Percentiles rank a stretch among this genome's conserved stretches.
These are phyloP conservation scores for Melanotaenia parkinsoni DNA, from an alignment of 2,797 vertebrate genomes.

Conservation along the genomic window DNA sequence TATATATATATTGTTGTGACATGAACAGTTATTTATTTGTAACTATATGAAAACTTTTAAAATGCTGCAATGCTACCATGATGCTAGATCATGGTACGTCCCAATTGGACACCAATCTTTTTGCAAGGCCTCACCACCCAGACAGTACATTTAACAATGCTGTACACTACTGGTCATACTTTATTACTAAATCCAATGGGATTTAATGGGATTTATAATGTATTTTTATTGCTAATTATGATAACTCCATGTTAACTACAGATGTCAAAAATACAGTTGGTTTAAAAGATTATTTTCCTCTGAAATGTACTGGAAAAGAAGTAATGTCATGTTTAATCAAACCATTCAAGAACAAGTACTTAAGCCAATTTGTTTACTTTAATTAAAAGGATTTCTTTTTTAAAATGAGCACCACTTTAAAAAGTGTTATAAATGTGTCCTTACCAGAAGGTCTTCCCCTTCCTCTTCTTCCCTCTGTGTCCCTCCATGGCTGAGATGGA, in stretches of 20 bases:
- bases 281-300: not conserved
- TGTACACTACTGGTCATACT: not conserved
- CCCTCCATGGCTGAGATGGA: constrained; percentile 69
- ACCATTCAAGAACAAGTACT: not conserved
- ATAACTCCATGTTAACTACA: not conserved
- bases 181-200: no score
- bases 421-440: constrained; percentile 42
- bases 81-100: not conserved
- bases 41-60: not conserved
- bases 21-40: not conserved
- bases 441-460: constrained; percentile 65
- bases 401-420: constrained; percentile 31
- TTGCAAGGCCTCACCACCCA: not conserved
- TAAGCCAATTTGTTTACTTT: not conserved
- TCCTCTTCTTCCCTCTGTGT: constrained; percentile 45
- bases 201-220: no score
- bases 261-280: rapidly evolving
- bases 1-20: not conserved
- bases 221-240: no score
- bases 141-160: not conserved
- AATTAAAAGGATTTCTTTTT: not conserved
- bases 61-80: not conserved
- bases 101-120: not conserved
- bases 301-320: not conserved
- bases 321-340: not conserved